phyloP scores from a whole-genome alignment of 2,888 invertebrate genomes.

The Lepidocyrtinus sp. region DNA sequence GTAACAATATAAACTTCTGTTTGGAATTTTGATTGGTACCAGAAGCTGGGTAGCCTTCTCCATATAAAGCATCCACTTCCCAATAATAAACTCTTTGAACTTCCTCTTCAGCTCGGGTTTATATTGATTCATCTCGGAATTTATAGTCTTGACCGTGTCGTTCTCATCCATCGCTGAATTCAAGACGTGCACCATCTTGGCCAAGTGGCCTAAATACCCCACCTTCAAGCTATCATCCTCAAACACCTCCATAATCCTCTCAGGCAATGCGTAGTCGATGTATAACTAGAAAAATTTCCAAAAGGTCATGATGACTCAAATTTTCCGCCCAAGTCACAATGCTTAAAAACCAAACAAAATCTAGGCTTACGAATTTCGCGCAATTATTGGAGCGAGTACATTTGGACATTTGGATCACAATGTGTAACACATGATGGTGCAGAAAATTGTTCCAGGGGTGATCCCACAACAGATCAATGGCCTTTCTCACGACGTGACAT shows the following conservation, averaged over 20 bases:
- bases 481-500: conserved; percentile 50
- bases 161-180: conserved; percentile 33
- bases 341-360: background rate
- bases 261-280: conserved; percentile 54
- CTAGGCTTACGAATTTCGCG: conserved; percentile 52
- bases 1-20: too few relatives aligned
- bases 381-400: conserved; percentile 44
- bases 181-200: conserved; percentile 51
- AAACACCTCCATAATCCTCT: conserved; percentile 58
- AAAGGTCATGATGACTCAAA: too few relatives aligned
- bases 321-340: too few relatives aligned
- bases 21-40: conserved; percentile 29
- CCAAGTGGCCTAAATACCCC: conserved; percentile 62
- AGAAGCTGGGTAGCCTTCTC: conserved; percentile 39
- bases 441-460: conserved; percentile 96
- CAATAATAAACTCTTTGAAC: conserved; percentile 28
- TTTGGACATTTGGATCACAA: conserved; percentile 60
- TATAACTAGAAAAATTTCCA: conserved; percentile 59
- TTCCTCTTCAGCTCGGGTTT: conserved; percentile 20
- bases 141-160: conserved; percentile 45
- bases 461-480: conserved; percentile 84
- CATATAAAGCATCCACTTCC: conserved; percentile 38
- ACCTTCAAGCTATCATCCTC: conserved; percentile 47
- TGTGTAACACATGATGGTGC: conserved; percentile 75
- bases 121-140: conserved; percentile 21